These are phyloP conservation scores for Leptoclinus maculatus DNA, from an alignment of 2,797 vertebrate species.

Conservation along the genomic window DNA sequence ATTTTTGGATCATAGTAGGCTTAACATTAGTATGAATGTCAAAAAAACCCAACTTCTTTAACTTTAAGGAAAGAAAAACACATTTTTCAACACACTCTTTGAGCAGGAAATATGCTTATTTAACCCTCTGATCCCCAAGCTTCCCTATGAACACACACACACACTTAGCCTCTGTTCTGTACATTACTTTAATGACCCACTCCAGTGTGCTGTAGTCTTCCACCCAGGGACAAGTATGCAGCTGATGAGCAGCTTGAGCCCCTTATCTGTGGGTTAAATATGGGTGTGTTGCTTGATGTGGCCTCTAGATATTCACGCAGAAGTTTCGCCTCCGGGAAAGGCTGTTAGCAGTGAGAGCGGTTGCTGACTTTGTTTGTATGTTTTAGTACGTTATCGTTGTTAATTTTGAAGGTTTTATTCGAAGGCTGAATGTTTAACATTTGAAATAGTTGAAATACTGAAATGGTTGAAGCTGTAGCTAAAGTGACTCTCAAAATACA, in stretches of 20 bases:
- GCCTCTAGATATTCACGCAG: slow-evolving; percentile 50
- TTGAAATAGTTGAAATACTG: too few species aligned
- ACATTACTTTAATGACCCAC: neutral
- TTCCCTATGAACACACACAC: too few species aligned
- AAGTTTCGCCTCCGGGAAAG: slow-evolving; percentile 32
- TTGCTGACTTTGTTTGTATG: neutral
- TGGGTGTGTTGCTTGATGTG: slow-evolving; percentile 65
- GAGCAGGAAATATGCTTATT: too few species aligned
- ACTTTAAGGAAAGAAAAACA: too few species aligned
- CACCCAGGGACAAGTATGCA: slow-evolving; percentile 35
- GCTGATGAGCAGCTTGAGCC: slow-evolving; percentile 21
- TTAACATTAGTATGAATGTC: too few species aligned
- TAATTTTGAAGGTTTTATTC: neutral
- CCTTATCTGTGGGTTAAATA: slow-evolving; percentile 58
- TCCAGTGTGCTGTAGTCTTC: neutral
- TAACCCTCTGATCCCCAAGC: too few species aligned
- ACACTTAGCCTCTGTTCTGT: neutral
- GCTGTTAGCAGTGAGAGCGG: neutral
- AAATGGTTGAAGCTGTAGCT: too few species aligned
- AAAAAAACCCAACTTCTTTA: too few species aligned
- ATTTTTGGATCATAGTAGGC: too few species aligned
- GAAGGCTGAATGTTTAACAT: too few species aligned
- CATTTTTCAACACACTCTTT: too few species aligned
- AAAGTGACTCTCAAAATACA: too few species aligned
- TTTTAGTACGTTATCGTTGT: neutral